A percentile compares a stretch with the other conserved stretches of the same genome.
Evolutionary conservation across 2,888 invertebrate genomes (phyloP).

Genomic region (Synanthedon vespiformis): DNA sequence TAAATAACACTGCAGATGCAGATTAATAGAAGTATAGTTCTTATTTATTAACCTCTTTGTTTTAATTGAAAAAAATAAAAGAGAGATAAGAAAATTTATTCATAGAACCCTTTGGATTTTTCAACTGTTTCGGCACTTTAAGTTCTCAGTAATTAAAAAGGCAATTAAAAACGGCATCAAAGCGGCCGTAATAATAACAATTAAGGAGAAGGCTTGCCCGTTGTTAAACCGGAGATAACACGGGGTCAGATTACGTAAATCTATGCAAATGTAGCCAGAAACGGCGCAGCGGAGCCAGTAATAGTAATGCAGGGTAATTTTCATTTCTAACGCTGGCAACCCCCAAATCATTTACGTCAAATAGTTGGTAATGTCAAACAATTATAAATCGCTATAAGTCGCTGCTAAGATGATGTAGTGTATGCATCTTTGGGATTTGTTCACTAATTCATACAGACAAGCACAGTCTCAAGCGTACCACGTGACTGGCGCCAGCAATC

Average conservation of each 20-base stretch:
- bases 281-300: constrained; percentile 14
- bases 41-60: too few species aligned
- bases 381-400: too few species aligned
- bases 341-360: constrained; percentile 6
- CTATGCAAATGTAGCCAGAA: constrained; percentile 36
- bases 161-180: constrained; percentile 33
- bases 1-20: too few species aligned
- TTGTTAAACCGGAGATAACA: constrained; percentile 25
- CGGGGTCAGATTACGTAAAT: constrained; percentile 39
- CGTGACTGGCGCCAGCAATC: too few species aligned
- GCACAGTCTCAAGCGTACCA: too few species aligned
- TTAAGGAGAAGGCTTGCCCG: constrained; percentile 18
- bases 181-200: constrained; percentile 33
- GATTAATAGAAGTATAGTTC: too few species aligned
- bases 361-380: too few species aligned
- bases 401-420: too few species aligned
- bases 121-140: not conserved
- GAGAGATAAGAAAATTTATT: not conserved
- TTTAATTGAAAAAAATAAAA: too few species aligned
- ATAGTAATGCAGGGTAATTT: constrained; percentile 33
- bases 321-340: constrained; percentile 22
- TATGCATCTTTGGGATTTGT: too few species aligned
- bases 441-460: too few species aligned
- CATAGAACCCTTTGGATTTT: not conserved
- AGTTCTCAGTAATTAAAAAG: constrained; percentile 21